Percentiles rank a stretch among this genome's conserved stretches.
Evolutionary conservation across 2,113 vertebrate genomes (phyloP).

Genomic region (Bubo blakistoni): DNA sequence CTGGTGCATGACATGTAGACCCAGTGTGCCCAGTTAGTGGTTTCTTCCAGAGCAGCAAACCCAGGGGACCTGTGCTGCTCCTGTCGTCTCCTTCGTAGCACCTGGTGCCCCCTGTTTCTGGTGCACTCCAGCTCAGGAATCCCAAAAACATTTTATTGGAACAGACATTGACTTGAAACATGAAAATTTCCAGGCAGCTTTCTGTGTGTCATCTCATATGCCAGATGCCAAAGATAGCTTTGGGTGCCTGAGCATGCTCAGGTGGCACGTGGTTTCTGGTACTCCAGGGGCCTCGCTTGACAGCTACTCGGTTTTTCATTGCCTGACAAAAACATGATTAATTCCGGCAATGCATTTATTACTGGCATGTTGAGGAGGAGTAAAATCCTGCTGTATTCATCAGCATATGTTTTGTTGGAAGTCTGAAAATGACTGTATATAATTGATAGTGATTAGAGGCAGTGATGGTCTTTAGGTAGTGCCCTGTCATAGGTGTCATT

Average conservation of each 20-base stretch:
- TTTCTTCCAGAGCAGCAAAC: not conserved
- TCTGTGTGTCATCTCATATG: not conserved
- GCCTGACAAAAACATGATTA: slow-evolving; percentile 22
- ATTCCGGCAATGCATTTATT: slow-evolving; percentile 11
- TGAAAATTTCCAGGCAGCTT: not conserved
- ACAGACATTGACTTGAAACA: not conserved
- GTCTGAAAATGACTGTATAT: not conserved
- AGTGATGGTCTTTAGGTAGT: not conserved
- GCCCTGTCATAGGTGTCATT: not conserved
- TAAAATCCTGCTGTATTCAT: not conserved
- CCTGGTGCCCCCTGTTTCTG: not conserved
- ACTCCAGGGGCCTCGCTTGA: not conserved
- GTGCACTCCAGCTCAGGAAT: not conserved
- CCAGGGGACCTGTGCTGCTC: not conserved
- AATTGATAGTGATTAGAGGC: not conserved
- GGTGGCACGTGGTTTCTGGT: not conserved
- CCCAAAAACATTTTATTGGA: not conserved
- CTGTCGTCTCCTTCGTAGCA: rapidly evolving
- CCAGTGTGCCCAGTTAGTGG: not conserved
- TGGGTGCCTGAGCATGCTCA: not conserved
- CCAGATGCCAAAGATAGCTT: not conserved
- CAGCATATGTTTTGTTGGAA: not conserved
- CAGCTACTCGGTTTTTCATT: not conserved
- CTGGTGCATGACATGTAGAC: not conserved
- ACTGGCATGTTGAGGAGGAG: not conserved